Evolutionary conservation across 2,797 vertebrate species (phyloP), one percentile per base, ranked within the genome.

Genomic region (Iguana delicatissima): DNA sequence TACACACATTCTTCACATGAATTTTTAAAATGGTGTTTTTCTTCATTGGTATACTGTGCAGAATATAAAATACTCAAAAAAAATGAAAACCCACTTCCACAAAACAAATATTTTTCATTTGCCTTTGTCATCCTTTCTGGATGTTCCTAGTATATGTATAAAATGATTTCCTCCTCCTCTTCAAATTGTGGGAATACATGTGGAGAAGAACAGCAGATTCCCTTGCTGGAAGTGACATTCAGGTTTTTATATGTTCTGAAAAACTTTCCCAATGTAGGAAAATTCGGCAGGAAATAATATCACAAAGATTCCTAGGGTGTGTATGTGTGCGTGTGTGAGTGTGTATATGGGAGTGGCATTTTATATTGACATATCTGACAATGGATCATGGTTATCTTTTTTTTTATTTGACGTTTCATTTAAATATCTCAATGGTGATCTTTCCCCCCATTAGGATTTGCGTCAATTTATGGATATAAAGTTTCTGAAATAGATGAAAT

Each of bases 401-500:
- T 35, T 46, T 81, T 76, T 16, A 16, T 79, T 9, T 67, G 10
- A n/a, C 22, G 52, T 85, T 0, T 90, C 98, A 13, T 55, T 62
- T 59, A 59, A 2, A 24, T 86, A 24, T 46, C 38, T 83, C 59
- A 74, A 29, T 64, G 24, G 20, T 64, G 29, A 35, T 84, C 35
- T 6, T 52, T 5, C 73, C 32, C 18, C 29, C 29, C 91, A 93
- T 91, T 82, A 98, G 98, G 99, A 46, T 97, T 97, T 1, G 99
- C 98, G 86, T 98, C 98, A 50, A 98, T 99, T 89, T 99, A 99
- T 32, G 98, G 99, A 93, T 96, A 98, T 67, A 98, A 96, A 0
- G 98, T 99, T 73, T 98, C 98, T 0, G 99, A 99, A 94, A 98
- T 99, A 0, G 98, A 99, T 0, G 98, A 99, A n/a, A 97, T 98